Evolutionary conservation across 2,888 invertebrate species (phyloP).

Genomic region (Agrotis puta): DNA sequence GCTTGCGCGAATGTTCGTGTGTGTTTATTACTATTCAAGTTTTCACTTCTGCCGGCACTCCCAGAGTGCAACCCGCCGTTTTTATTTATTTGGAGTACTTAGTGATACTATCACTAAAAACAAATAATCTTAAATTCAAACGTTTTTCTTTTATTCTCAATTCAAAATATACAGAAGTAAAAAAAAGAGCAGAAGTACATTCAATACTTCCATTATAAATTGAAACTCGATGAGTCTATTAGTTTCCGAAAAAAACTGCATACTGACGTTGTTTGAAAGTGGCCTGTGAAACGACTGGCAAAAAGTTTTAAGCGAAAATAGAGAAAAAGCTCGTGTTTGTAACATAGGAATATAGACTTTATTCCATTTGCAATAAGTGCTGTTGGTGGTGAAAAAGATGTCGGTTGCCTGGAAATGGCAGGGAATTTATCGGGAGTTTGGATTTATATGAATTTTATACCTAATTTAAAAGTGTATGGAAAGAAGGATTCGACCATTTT

Average conservation of each 20-base stretch:
- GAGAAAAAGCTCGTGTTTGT: conserved; percentile 8
- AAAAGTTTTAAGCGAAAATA: conserved; percentile 22
- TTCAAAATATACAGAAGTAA: not conserved
- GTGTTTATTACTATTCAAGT: no score
- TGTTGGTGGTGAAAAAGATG: not conserved
- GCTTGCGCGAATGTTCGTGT: no score
- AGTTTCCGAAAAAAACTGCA: conserved; percentile 31
- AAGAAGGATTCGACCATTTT: no score
- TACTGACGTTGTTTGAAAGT: conserved; percentile 36
- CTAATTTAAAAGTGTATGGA: conserved; percentile 5
- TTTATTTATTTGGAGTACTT: no score
- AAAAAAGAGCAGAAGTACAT: not conserved
- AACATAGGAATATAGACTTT: conserved; percentile 41
- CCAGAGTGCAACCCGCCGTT: no score
- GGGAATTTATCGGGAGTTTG: not conserved
- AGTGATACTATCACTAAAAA: no score
- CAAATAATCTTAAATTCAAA: not conserved
- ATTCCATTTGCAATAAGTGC: conserved; percentile 34
- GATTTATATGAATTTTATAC: not conserved
- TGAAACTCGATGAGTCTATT: conserved; percentile 19
- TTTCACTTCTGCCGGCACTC: no score
- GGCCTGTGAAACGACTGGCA: conserved; percentile 27
- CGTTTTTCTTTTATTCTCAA: not conserved
- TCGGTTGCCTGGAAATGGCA: conserved; percentile 30
- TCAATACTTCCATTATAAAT: conserved; percentile 20